These are phyloP conservation scores for Sepioteuthis lessoniana DNA, from an alignment of 2,888 invertebrate genomes.

Conservation along the genomic window DNA sequence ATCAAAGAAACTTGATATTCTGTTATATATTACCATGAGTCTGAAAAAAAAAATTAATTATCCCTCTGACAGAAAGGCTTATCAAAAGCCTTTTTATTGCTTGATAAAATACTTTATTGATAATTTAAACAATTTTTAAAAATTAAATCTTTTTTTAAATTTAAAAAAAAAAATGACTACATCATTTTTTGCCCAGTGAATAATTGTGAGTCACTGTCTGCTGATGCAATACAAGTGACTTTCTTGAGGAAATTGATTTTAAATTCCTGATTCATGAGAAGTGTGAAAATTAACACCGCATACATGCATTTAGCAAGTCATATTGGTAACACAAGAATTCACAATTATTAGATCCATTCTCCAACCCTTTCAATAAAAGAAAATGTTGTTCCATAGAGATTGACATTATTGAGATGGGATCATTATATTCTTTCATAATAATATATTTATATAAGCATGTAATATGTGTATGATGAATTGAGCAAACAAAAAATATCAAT, in stretches of 20 bases:
- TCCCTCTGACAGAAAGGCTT: no score
- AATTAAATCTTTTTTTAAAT: no score
- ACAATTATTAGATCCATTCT: background rate
- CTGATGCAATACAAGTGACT: background rate
- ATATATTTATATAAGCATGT: background rate
- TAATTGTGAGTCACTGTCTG: background rate
- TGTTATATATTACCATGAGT: no score
- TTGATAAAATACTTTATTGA: background rate
- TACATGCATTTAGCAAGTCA: constrained; percentile 14
- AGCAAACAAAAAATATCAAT: background rate
- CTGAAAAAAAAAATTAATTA: no score
- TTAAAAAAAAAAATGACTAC: no score
- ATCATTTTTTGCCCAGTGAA: background rate
- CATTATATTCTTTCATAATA: background rate
- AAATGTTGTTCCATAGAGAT: background rate
- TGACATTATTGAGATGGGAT: background rate
- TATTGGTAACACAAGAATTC: background rate
- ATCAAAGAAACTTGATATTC: no score
- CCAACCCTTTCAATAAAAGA: background rate
- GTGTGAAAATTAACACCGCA: background rate
- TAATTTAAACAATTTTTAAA: no score
- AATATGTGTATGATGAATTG: background rate
- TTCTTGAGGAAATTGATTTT: background rate
- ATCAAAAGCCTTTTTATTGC: background rate
- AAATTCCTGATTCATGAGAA: background rate